Base-by-base conservation (phyloP, 2,888 invertebrate species). In the Xestia c-nigrum region DNA sequence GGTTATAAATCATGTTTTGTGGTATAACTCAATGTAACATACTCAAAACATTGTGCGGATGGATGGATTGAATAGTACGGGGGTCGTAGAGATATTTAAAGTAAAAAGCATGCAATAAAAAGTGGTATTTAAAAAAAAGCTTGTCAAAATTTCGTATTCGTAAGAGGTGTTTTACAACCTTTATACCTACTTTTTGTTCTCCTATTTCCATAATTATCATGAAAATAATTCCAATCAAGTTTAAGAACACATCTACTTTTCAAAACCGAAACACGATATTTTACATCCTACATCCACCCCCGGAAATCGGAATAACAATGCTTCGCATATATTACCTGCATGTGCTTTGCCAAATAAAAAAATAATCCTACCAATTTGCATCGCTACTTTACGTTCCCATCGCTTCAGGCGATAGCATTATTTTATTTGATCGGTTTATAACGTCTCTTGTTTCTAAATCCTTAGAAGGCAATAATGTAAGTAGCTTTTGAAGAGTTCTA, bases 341-440 rank as follows among this genome's bases (percentile, higher is more conserved):
- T 71, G 50, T 63, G 76, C 69, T 75, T 72, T 80, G 83, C 87
- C 90, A 92, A 91, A 93, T 92, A 92, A 92, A 93, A n/a, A 92
- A 91, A 91, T 90, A 91, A 92, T 91, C 89, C 90, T 70, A 80
- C 89, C 89, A 80, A 88, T 89, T 88, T 76, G 57, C 84, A 81
- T 77, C 81, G 86, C 86, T 82, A 87, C 81, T 86, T 81, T 80
- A 78, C 76, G 81, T 80, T 76, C 67, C 84, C 81, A 85, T 83
- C 81, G 87, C 89, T 86, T 67, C 72, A 83, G 90, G 90, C 89
- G 61, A 85, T 81, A 76, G 64, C 68, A 80, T 73, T 75, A 83
- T 87, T 89, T 89, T 85, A 88, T 87, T 82, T 85, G 72, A 83
- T 80, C 73, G 85, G 72, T 80, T 89, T 88, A 80, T 81, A 85